phyloP scores from a whole-genome alignment of 2,797 vertebrate species.

The Novumbra hubbsi region DNA sequence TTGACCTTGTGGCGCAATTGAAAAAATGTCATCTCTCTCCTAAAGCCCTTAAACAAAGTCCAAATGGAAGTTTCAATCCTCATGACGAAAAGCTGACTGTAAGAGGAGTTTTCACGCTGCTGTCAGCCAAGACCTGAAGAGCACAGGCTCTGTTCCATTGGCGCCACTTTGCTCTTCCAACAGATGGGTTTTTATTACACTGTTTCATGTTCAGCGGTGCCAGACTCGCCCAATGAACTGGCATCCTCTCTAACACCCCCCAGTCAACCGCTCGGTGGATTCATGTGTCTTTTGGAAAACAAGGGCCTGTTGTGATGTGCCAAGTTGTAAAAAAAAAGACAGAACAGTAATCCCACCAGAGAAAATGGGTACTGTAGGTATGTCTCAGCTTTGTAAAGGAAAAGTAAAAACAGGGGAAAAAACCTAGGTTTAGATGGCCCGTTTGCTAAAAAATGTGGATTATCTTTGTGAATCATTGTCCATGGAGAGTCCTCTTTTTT shows the following conservation, averaged over 20 bases:
- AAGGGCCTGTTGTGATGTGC: constrained; percentile 45
- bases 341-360: constrained; percentile 27
- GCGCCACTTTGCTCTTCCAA: constrained; percentile 51
- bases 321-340: constrained; percentile 41
- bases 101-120: constrained; percentile 4
- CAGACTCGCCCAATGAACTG: constrained; percentile 61
- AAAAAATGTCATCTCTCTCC: background rate
- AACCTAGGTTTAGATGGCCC: constrained; percentile 13
- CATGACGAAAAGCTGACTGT: background rate
- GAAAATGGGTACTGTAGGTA: constrained; percentile 30
- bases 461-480: background rate
- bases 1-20: too few species aligned
- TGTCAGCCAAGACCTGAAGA: constrained; percentile 14
- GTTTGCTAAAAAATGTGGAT: background rate
- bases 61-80: constrained; percentile 7
- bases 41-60: background rate
- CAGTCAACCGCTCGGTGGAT: constrained; percentile 45
- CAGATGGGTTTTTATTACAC: constrained; percentile 72
- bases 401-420: constrained; percentile 33
- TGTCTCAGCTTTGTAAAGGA: constrained; percentile 42
- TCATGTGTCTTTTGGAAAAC: constrained; percentile 58
- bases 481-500: background rate
- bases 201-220: constrained; percentile 60
- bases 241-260: constrained; percentile 43
- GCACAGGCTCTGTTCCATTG: constrained; percentile 35